A percentile compares a stretch with the other conserved stretches of the same genome.
Evolutionary conservation across 30 jellyfish, hydroid and myxozoan species (phyloP).

Genomic region (Hydractinia echinata): DNA sequence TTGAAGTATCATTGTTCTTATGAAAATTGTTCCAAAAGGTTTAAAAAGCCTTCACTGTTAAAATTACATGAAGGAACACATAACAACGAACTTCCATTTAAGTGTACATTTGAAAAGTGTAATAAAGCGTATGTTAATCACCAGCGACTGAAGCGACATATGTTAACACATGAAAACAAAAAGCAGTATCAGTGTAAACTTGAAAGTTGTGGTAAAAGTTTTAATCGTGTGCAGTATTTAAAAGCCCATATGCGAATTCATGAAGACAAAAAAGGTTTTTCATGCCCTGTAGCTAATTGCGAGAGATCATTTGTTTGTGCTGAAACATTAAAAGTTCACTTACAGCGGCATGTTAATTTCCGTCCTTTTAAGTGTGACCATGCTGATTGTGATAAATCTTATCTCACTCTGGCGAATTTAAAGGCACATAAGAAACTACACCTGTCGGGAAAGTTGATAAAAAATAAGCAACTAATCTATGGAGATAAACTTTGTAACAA

Average conservation of each 20-base stretch:
- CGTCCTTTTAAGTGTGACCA: conserved; percentile 22
- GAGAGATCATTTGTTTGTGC: conserved; percentile 9
- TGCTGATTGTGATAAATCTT: conserved; percentile 14
- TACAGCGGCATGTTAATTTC: conserved; percentile 2
- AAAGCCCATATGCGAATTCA: conserved; percentile 31
- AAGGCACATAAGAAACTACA: conserved; percentile 20
- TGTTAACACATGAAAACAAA: conserved; percentile 22
- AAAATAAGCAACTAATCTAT: not conserved
- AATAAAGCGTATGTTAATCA: conserved; percentile 21
- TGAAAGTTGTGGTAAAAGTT: conserved; percentile 31
- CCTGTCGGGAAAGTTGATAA: not conserved
- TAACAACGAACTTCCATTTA: conserved; percentile 12
- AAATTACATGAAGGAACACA: conserved; percentile 21
- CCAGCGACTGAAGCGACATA: conserved; percentile 21
- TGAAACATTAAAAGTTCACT: conserved; percentile 31
- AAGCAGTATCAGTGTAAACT: conserved; percentile 14
- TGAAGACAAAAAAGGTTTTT: not conserved
- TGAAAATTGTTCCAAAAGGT: conserved; percentile 21
- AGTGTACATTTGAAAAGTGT: conserved; percentile 21
- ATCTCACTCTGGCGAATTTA: conserved; percentile 20
- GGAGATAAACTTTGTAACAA: not conserved
- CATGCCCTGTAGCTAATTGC: conserved; percentile 24
- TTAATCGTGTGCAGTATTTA: conserved; percentile 19
- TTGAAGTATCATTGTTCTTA: conserved; percentile 6
- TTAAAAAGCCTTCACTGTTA: conserved; percentile 19